Evolutionary conservation across 1,140 invertebrate species (phyloP).

Genomic region (Prorops nasuta): DNA sequence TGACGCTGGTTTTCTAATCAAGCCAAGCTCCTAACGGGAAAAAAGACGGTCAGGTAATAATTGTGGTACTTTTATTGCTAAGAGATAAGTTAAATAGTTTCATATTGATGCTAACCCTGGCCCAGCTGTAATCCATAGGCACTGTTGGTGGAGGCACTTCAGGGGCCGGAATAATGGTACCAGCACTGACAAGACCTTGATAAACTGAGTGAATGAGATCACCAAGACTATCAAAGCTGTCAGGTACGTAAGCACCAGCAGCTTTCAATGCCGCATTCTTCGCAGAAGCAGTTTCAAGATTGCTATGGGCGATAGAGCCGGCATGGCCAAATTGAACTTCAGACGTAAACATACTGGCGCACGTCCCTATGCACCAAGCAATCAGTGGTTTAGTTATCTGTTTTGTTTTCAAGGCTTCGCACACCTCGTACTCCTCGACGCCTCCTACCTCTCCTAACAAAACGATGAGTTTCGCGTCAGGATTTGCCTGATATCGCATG

Average conservation of each 20-base stretch:
- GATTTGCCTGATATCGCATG: constrained; percentile 76
- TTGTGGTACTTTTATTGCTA: constrained; percentile 5
- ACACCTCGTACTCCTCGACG: constrained; percentile 98
- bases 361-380: constrained; percentile 98
- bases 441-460: constrained; percentile 97
- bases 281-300: constrained; percentile 88
- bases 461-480: constrained; percentile 90
- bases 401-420: constrained; percentile 78
- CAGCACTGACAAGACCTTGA: constrained; percentile 75
- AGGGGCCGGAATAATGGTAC: constrained; percentile 80
- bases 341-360: constrained; percentile 88
- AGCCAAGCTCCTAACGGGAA: constrained; percentile 83
- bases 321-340: constrained; percentile 99
- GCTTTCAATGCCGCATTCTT: constrained; percentile 86
- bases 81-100: constrained; percentile 7
- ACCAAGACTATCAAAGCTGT: constrained; percentile 89
- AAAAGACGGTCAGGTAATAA: not conserved
- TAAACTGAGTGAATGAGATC: constrained; percentile 77
- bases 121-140: constrained; percentile 99
- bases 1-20: constrained; percentile 97
- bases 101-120: constrained; percentile 78
- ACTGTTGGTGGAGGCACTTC: constrained; percentile 97
- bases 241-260: constrained; percentile 87
- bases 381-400: constrained; percentile 92
- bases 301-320: constrained; percentile 94